Percentiles rank a stretch among this genome's conserved stretches.
phyloP scores from a whole-genome alignment of 2,113 vertebrate genomes.

The Phaethon lepturus region DNA sequence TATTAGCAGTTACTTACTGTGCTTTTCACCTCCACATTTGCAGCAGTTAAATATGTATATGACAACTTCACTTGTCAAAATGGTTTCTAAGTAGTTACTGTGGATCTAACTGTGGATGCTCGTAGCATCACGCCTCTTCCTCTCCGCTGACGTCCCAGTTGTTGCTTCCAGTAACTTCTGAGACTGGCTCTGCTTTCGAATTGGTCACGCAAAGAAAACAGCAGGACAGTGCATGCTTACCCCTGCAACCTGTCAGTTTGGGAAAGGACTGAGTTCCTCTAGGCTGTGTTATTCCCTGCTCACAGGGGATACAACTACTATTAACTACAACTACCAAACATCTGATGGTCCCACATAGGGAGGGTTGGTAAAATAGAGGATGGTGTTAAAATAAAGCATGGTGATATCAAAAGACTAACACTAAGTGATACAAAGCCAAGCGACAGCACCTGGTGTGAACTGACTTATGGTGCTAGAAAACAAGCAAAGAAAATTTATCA shows the following conservation, averaged over 20 bases:
- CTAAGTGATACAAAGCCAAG: neutral
- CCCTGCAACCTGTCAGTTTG: neutral
- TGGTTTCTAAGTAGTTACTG: neutral
- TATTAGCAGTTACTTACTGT: neutral
- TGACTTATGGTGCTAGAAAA: neutral
- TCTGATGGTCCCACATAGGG: neutral
- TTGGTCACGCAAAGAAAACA: neutral
- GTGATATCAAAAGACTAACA: neutral
- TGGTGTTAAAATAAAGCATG: neutral
- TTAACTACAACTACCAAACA: neutral
- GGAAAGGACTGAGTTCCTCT: neutral
- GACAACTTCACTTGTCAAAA: neutral
- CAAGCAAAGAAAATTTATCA: neutral
- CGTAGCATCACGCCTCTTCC: neutral
- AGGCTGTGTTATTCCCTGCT: neutral
- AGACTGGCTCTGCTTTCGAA: neutral
- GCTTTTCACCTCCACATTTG: neutral
- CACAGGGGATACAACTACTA: neutral
- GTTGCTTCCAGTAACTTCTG: neutral
- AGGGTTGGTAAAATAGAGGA: neutral
- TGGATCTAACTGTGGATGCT: neutral
- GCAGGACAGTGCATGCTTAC: neutral
- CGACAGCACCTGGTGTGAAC: neutral
- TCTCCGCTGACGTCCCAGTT: neutral
- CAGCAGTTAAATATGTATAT: neutral